Conservation (phyloP, 35 echinoderm and acorn worm species). For the Amphiura filiformis region DNA sequence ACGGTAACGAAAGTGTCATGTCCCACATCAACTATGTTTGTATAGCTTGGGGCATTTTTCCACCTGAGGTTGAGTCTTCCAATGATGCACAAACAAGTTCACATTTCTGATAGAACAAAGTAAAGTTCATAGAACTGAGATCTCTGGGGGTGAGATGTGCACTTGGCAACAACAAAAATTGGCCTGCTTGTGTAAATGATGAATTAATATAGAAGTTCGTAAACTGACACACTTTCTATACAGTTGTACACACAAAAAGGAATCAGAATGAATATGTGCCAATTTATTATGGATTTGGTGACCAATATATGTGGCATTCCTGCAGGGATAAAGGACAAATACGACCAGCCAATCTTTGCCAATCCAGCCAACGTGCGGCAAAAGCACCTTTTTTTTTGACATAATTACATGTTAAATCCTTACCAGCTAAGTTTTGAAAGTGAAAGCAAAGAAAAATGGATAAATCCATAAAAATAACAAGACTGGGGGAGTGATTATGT, state of each 20-base stretch:
- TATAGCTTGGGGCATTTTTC: not conserved
- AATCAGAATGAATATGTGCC: not conserved
- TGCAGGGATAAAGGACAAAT: not conserved
- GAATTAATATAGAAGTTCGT: not conserved
- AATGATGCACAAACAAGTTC: not conserved
- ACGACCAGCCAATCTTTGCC: not conserved
- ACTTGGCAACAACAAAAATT: not conserved
- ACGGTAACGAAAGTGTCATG: not conserved
- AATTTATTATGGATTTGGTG: constrained; percentile 3
- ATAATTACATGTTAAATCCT: not conserved
- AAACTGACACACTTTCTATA: not conserved
- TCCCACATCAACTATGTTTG: not conserved
- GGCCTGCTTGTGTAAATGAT: not conserved
- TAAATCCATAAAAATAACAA: constrained; percentile 10
- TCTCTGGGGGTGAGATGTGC: not conserved
- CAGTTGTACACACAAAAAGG: not conserved
- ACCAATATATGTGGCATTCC: not conserved
- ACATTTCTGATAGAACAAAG: not conserved
- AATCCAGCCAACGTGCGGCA: not conserved
- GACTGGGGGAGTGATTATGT: not conserved
- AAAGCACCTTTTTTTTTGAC: not conserved
- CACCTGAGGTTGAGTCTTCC: not conserved
- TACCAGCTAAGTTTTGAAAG: not conserved
- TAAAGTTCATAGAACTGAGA: not conserved
- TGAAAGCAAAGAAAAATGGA: not conserved